Evolutionary conservation across 2,113 vertebrate genomes (phyloP), one percentile per base, ranked within the genome.

Genomic region (Gopherus evgoodei): DNA sequence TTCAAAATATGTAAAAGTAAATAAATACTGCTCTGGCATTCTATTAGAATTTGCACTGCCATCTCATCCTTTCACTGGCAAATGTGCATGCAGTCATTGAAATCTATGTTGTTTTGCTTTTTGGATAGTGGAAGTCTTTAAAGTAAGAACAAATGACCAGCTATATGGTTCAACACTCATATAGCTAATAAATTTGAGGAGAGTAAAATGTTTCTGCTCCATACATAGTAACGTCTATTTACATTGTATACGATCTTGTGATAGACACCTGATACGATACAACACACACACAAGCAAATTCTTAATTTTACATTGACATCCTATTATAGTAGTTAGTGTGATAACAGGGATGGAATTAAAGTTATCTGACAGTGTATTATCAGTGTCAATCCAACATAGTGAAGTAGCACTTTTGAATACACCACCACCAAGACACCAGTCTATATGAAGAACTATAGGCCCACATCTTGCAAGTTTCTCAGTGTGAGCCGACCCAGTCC

Each of bases 391-490:
- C n/a, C n/a, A 72, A 19, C 65, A 8, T 38, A 72, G 35, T n/a
- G 17, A 69, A 69, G 65, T 19, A 31, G 35, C 17, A 35, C 12
- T 31, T 21, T n/a, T 62, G 57, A 59, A 59, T 27, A n/a, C 16
- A 69, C 35, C 17, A 9, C 65, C 65, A 38, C 65, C 9, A 72
- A 38, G 65, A 38, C 17, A n/a, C 35, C n/a, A 38, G 65, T n/a
- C 65, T 59, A 13, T 11, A 29, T 72, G 38, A 65, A 84, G 89
- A 50, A 57, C 47, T 59, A 86, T 84, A 24, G 17, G 56, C 47
- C 50, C 3, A 2, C 0, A 0, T 69, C 69, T 42, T 50, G 75
- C 62, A 17, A 6, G 0, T 5, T 8, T 50, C 87, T 95, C 35
- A 56, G 78, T 9, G 72, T 52, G 76, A 53, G 17, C 42, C 87